Conservation (phyloP, 1,140 invertebrate genomes). For the Drosophila subobscura region DNA sequence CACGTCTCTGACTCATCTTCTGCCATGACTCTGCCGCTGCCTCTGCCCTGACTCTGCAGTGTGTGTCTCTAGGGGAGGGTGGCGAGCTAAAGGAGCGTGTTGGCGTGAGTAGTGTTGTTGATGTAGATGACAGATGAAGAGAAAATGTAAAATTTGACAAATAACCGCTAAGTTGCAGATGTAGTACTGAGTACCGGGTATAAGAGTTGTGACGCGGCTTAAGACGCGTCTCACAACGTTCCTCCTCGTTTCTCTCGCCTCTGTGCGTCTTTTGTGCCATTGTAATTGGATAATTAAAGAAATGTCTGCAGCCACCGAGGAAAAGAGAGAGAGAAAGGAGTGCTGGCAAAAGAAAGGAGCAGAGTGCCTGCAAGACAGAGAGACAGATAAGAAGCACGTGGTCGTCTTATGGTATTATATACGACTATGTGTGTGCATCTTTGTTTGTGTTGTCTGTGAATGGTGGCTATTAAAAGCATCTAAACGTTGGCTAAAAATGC, state of each 20-base stretch:
- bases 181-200: too few relatives aligned
- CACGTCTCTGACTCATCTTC: too few relatives aligned
- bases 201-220: too few relatives aligned
- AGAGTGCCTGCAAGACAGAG: slow-evolving; percentile 5
- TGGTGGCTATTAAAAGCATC: slow-evolving; percentile 73
- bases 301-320: slow-evolving; percentile 57
- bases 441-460: slow-evolving; percentile 15
- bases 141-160: too few relatives aligned
- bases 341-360: slow-evolving; percentile 6
- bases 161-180: too few relatives aligned
- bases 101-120: too few relatives aligned
- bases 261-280: slow-evolving; percentile 51
- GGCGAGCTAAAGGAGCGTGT: too few relatives aligned
- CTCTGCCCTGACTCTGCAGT: too few relatives aligned
- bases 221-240: too few relatives aligned
- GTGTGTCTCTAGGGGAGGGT: too few relatives aligned
- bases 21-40: too few relatives aligned
- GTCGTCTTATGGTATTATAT: slow-evolving; percentile 25
- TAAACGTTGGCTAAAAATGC: slow-evolving; percentile 76
- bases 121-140: too few relatives aligned
- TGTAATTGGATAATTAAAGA: slow-evolving; percentile 82
- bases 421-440: slow-evolving; percentile 15
- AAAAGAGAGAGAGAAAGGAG: slow-evolving; percentile 16
- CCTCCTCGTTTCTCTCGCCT: slow-evolving; percentile 4
- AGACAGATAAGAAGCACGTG: slow-evolving; percentile 50